Percentiles rank a stretch among this genome's conserved stretches.
Evolutionary conservation across 2,888 invertebrate genomes (phyloP).

Genomic region (Frankliniella fusca): DNA sequence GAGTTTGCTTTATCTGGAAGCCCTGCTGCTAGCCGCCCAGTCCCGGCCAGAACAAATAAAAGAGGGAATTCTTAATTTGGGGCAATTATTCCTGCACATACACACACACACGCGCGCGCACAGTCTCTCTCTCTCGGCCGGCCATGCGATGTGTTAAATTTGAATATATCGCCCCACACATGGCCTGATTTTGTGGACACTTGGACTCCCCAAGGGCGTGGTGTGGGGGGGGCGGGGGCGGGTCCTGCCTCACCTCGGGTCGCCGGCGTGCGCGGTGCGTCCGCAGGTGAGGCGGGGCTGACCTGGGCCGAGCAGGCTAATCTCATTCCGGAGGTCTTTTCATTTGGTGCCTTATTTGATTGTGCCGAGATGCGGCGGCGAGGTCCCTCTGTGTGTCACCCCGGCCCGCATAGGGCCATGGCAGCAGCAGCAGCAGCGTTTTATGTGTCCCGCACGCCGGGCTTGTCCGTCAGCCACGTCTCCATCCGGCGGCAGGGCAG

Average conservation of each 20-base stretch:
- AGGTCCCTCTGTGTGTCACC: too few relatives aligned
- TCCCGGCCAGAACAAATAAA: conserved; percentile 10
- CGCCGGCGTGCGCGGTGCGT: neutral
- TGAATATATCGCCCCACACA: neutral
- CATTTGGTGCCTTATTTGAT: conserved; percentile 19
- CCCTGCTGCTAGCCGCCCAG: neutral
- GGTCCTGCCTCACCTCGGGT: too few relatives aligned
- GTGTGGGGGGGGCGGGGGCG: too few relatives aligned
- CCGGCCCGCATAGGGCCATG: too few relatives aligned
- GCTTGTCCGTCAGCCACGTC: too few relatives aligned
- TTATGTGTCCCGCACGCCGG: too few relatives aligned
- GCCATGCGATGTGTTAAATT: neutral
- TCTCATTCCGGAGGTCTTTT: conserved; percentile 14
- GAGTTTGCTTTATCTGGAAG: neutral
- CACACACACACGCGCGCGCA: neutral
- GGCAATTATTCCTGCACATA: conserved; percentile 18
- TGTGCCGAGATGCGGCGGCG: neutral
- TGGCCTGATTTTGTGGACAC: too few relatives aligned
- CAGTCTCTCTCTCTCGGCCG: neutral
- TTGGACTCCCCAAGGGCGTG: too few relatives aligned
- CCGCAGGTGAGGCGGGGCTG: neutral
- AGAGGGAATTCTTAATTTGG: conserved; percentile 20
- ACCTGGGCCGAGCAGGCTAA: neutral
- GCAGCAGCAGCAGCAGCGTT: too few relatives aligned
- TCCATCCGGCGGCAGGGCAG: neutral